A percentile compares a stretch with the other conserved stretches of the same genome.
phyloP scores from a whole-genome alignment of 2,797 vertebrate species.

The Craterocephalus amniculus region DNA sequence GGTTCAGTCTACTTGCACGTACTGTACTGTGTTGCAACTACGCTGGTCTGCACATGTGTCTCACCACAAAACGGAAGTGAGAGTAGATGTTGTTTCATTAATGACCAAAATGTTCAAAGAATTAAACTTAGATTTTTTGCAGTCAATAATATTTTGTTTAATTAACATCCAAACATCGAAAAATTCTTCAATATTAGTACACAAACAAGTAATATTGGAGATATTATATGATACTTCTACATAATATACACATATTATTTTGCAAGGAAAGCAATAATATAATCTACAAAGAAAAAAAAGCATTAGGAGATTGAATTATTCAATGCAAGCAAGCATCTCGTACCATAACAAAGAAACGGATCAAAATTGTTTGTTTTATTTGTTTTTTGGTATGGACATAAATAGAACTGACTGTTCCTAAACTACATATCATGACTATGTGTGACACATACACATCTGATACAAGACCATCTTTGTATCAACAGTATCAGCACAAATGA shows the following conservation, averaged over 20 bases:
- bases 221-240: too few species aligned
- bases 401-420: neutral
- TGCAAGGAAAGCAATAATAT: neutral
- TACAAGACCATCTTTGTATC: neutral
- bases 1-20: constrained; percentile 9
- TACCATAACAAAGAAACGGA: neutral
- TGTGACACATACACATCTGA: neutral
- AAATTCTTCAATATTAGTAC: too few species aligned
- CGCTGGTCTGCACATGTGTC: too few species aligned
- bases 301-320: neutral
- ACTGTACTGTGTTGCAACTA: neutral
- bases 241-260: too few species aligned
- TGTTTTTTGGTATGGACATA: neutral
- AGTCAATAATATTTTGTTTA: too few species aligned
- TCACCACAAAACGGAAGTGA: constrained; percentile 34
- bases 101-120: constrained; percentile 5
- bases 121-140: too few species aligned
- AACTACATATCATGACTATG: neutral
- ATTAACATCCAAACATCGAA: too few species aligned
- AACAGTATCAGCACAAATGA: neutral
- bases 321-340: neutral
- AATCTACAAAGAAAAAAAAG: neutral
- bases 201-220: too few species aligned
- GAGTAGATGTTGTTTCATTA: constrained; percentile 25
- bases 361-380: too few species aligned